These are phyloP conservation scores for Morpho deidamia DNA, from an alignment of 2,888 invertebrate genomes.

Conservation along the genomic window DNA sequence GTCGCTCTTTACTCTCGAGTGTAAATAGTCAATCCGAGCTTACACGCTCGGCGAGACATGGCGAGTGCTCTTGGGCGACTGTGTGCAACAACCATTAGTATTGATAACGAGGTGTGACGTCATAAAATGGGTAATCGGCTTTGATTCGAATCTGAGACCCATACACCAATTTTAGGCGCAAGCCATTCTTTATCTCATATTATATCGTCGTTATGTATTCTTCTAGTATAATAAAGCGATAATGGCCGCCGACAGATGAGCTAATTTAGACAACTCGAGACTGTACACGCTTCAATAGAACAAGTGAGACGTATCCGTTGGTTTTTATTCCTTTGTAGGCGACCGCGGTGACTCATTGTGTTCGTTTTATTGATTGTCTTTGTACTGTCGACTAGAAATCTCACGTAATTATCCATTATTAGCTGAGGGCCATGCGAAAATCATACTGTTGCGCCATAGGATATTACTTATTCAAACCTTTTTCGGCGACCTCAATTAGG, in stretches of 20 bases:
- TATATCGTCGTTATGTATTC: no score
- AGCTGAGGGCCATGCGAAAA: background rate
- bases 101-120: no score
- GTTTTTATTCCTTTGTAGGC: constrained; percentile 27
- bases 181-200: no score
- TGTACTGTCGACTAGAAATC: constrained; percentile 7
- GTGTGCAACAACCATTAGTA: no score
- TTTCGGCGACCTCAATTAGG: background rate
- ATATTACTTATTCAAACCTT: background rate
- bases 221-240: background rate
- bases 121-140: no score
- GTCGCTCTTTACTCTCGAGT: no score
- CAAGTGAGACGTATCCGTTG: constrained; percentile 39
- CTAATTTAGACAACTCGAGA: constrained; percentile 48
- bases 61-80: no score
- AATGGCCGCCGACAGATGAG: constrained; percentile 31
- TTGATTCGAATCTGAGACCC: no score
- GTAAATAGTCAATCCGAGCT: no score
- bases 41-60: no score
- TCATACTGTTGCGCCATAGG: background rate
- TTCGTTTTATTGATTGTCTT: constrained; percentile 15
- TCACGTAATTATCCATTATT: background rate
- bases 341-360: constrained; percentile 18
- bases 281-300: constrained; percentile 36
- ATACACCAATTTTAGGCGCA: no score